Percentiles rank a stretch among this genome's conserved stretches.
These are phyloP conservation scores for Sebastes steindachneri DNA, from an alignment of 2,797 vertebrate species.

Conservation along the genomic window DNA sequence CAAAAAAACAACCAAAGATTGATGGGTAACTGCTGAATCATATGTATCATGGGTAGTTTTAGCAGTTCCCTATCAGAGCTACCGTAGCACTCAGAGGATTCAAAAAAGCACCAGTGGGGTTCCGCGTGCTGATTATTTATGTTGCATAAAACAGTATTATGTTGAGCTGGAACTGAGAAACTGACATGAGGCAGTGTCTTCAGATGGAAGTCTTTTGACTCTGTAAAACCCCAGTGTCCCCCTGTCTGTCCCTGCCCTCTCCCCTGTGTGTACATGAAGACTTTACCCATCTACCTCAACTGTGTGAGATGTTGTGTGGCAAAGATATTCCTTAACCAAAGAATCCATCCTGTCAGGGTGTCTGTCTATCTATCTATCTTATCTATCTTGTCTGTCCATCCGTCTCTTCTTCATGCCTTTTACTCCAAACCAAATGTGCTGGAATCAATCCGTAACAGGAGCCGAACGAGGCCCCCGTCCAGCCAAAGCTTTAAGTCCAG, in stretches of 20 bases:
- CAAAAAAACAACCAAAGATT: slow-evolving; percentile 77
- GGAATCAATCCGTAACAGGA: slow-evolving; percentile 84
- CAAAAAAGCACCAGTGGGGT: slow-evolving; percentile 63
- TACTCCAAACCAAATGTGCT: slow-evolving; percentile 85
- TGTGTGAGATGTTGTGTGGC: slow-evolving; percentile 85
- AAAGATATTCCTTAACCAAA: slow-evolving; percentile 88
- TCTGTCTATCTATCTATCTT: slow-evolving; percentile 71
- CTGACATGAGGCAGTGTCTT: slow-evolving; percentile 76
- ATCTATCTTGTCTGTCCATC: slow-evolving; percentile 74
- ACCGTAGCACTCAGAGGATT: slow-evolving; percentile 77
- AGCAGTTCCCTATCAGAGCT: slow-evolving; percentile 68
- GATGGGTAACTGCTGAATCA: slow-evolving; percentile 71
- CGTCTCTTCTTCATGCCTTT: slow-evolving; percentile 83
- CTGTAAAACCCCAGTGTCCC: slow-evolving; percentile 58
- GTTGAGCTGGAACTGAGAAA: slow-evolving; percentile 80
- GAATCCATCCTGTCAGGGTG: slow-evolving; percentile 87
- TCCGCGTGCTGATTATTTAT: slow-evolving; percentile 62
- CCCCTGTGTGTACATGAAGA: slow-evolving; percentile 80
- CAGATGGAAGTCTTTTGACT: slow-evolving; percentile 77
- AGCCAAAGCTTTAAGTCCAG: slow-evolving; percentile 77
- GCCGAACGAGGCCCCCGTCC: slow-evolving; percentile 66
- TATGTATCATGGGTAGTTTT: slow-evolving; percentile 67
- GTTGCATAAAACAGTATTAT: slow-evolving; percentile 63
- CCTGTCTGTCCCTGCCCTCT: slow-evolving; percentile 36
- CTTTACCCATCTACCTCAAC: slow-evolving; percentile 89